Base-by-base conservation (phyloP, 2,888 invertebrate genomes). In the Steinernema carpocapsae region DNA sequence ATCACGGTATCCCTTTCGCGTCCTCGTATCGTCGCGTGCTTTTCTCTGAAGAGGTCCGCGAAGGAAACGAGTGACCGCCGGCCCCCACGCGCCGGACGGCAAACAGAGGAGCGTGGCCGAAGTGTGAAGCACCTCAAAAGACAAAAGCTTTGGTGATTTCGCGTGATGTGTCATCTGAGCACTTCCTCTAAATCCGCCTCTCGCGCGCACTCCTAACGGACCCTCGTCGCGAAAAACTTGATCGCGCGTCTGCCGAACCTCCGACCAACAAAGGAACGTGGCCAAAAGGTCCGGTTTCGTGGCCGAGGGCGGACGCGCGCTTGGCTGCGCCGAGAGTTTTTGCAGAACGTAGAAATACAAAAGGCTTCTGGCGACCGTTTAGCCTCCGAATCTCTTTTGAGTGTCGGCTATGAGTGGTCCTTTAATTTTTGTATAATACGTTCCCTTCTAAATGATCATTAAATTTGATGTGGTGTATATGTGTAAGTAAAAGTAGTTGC, bases 101-200 rank as follows among this genome's bases (percentile, higher is more conserved):
- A 56, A 56, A 56, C 56, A 56, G 24, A 56, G 14, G 17, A 22
- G 26, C 56, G 56, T 56, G 56, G 26, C 56, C 10, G 24, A 56
- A 26, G 56, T 56, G 56, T 56, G 56, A 56, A 56, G 56, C 56
- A 24, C 26, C 56, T 10, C 56, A 26, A 56, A 51, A 56, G 56
- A 56, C 56, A 56, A 56, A 56, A 26, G 24, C 6, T 3, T 14
- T 26, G 56, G 6, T 56, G 26, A 56, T 56, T 56, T 56, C 56
- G 56, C 56, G 56, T 56, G 56, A 56, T 22, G 56, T 56, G 56
- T 56, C 56, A 56, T 56, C 56, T 56, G 56, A 22, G 56, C 56
- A 56, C 56, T 56, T 56, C 56, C 56, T 10, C 56, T 3, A 56
- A 6, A 3, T 10, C 56, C n/a, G 56, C 6, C 56, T 4, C 56